These are phyloP conservation scores for Ennomos quercinarius DNA, from an alignment of 2,888 invertebrate genomes.

Conservation along the genomic window DNA sequence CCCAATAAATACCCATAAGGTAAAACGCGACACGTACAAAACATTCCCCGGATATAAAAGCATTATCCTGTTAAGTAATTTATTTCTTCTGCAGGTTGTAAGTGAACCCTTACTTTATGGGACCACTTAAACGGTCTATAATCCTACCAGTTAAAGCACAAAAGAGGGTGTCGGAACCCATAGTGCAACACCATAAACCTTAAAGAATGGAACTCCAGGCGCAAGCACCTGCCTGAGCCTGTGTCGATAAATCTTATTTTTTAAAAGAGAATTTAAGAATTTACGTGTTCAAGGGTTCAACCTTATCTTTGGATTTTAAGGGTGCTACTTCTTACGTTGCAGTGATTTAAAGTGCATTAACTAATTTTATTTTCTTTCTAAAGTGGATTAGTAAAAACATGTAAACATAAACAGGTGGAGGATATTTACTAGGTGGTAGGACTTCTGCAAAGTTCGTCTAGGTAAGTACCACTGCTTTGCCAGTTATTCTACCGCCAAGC, in stretches of 20 bases:
- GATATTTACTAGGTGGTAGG: too few relatives aligned
- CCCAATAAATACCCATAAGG: slow-evolving; percentile 84
- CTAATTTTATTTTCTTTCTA: slow-evolving; percentile 38
- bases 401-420: background rate
- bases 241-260: slow-evolving; percentile 70
- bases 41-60: slow-evolving; percentile 80
- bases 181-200: slow-evolving; percentile 73
- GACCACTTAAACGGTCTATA: slow-evolving; percentile 80
- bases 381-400: slow-evolving; percentile 4
- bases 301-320: slow-evolving; percentile 45
- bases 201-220: slow-evolving; percentile 67
- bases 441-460: too few relatives aligned
- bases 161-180: slow-evolving; percentile 74
- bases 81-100: slow-evolving; percentile 82
- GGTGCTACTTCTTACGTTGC: slow-evolving; percentile 45
- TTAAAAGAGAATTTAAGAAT: slow-evolving; percentile 51
- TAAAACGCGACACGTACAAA: slow-evolving; percentile 81
- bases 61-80: slow-evolving; percentile 84
- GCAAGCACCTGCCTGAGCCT: slow-evolving; percentile 67
- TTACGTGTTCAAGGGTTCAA: slow-evolving; percentile 46
- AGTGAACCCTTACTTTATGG: slow-evolving; percentile 79
- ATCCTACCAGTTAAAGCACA: slow-evolving; percentile 76
- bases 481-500: too few relatives aligned
- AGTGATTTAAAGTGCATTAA: slow-evolving; percentile 50
- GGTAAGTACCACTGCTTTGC: too few relatives aligned